A percentile compares a stretch with the other conserved stretches of the same genome.
These are phyloP conservation scores for Oryzias sinensis DNA, from an alignment of 2,797 vertebrate genomes.

Conservation along the genomic window DNA sequence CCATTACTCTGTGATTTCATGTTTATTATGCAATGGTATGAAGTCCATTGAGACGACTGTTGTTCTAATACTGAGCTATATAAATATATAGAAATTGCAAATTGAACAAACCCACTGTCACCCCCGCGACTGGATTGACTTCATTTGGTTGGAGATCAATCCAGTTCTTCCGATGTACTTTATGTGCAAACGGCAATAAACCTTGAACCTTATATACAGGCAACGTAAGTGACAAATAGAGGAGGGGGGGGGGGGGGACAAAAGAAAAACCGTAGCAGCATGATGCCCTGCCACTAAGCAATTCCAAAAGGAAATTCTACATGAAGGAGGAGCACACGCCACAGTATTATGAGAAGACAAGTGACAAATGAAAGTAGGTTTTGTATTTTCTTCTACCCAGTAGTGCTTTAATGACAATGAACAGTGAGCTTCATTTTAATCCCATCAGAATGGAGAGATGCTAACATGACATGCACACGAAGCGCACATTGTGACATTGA, in stretches of 20 bases:
- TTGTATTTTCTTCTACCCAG: slow-evolving; percentile 24
- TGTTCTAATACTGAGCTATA: no score
- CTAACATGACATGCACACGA: slow-evolving; percentile 28
- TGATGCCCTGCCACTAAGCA: slow-evolving; percentile 41
- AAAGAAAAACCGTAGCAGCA: slow-evolving; percentile 8
- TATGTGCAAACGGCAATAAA: no score
- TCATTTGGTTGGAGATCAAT: no score
- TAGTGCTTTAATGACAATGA: slow-evolving; percentile 49
- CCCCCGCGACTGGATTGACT: no score
- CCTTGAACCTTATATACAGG: no score
- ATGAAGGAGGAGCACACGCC: slow-evolving; percentile 28
- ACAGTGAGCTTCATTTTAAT: slow-evolving; percentile 35
- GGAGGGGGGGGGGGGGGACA: not conserved
- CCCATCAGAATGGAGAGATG: slow-evolving; percentile 29
- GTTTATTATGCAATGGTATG: no score
- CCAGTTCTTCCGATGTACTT: no score
- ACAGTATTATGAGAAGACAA: slow-evolving; percentile 20
- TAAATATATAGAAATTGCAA: no score
- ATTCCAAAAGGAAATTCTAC: slow-evolving; percentile 44
- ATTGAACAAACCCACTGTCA: no score
- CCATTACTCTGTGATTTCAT: no score
- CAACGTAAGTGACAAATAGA: not conserved
- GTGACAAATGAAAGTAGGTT: slow-evolving; percentile 44
- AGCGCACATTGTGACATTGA: slow-evolving; percentile 24
- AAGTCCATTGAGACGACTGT: no score